Evolutionary conservation across 1,140 invertebrate species (phyloP), one percentile per base, ranked within the genome.

Genomic region (Sitodiplosis mosellana): DNA sequence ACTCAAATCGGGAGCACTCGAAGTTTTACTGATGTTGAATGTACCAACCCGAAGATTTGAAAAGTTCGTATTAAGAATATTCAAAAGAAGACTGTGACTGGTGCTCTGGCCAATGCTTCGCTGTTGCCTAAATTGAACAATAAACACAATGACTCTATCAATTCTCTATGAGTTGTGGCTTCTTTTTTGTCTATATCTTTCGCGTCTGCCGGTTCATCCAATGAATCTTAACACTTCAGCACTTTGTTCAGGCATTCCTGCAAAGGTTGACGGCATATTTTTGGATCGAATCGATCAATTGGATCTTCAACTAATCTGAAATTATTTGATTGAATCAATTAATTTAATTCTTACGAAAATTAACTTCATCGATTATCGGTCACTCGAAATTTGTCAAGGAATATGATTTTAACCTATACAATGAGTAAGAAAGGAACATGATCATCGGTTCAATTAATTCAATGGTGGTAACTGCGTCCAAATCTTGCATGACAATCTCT

Each of bases 401-500:
- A n/a, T n/a, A n/a, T n/a, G n/a, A n/a, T n/a, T n/a, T n/a, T n/a
- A n/a, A n/a, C 71, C 71, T 74, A 60, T 81, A 81, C 1, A 67
- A 65, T 21, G 79, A 66, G 57, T 76, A 83, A 37, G 76, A 63
- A 59, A 81, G 67, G 59, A 85, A 85, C 53, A 72, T 63, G 1
- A 82, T 67, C 48, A 78, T 79, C 18, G 71, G 71, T 55, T 83
- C 77, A 10, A 83, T 59, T 38, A 85, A 65, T 1, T 54, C 53
- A 18, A 80, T 72, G 20, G 66, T 70, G 12, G 63, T 54, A 8
- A 42, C 8, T 8, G 63, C 61, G 43, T 67, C 54, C 1, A 78
- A 61, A 51, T 72, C 69, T 60, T 87, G 83, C 38, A 87, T 78
- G 1, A 78, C 70, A 48, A 82, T 66, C 59, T 87, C 84, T 56